Evolutionary conservation across 2,113 vertebrate species (phyloP).

Genomic region (Picathartes gymnocephalus): DNA sequence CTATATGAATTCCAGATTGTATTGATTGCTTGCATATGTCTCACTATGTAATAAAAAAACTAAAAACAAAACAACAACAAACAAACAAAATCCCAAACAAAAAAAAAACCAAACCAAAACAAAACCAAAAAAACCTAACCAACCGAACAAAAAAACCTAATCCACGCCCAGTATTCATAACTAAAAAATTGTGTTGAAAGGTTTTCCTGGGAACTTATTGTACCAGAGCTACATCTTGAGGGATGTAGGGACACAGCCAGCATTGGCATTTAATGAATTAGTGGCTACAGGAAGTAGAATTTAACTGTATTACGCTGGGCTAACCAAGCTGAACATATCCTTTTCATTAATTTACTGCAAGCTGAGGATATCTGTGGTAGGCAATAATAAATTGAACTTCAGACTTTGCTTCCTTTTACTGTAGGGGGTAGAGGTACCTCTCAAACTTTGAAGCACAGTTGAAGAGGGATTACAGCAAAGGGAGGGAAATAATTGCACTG

Average conservation of each 20-base stretch:
- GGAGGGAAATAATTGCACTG: background rate
- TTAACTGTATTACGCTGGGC: background rate
- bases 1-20: background rate
- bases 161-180: rapidly evolving
- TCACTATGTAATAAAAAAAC: background rate
- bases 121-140: no score
- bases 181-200: background rate
- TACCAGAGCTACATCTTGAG: background rate
- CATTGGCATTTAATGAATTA: background rate
- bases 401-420: background rate
- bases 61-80: background rate
- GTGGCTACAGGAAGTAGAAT: background rate
- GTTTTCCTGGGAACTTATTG: background rate
- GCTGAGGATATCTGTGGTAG: background rate
- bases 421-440: background rate
- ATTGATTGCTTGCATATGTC: background rate
- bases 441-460: background rate
- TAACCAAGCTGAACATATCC: background rate
- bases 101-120: no score
- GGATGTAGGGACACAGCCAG: background rate
- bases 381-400: background rate
- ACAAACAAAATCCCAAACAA: no score
- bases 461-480: background rate
- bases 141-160: no score
- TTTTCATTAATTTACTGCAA: background rate